Percentiles rank a stretch among this genome's conserved stretches.
Evolutionary conservation across 1,140 invertebrate genomes (phyloP).

Genomic region (Cyclina sinensis): DNA sequence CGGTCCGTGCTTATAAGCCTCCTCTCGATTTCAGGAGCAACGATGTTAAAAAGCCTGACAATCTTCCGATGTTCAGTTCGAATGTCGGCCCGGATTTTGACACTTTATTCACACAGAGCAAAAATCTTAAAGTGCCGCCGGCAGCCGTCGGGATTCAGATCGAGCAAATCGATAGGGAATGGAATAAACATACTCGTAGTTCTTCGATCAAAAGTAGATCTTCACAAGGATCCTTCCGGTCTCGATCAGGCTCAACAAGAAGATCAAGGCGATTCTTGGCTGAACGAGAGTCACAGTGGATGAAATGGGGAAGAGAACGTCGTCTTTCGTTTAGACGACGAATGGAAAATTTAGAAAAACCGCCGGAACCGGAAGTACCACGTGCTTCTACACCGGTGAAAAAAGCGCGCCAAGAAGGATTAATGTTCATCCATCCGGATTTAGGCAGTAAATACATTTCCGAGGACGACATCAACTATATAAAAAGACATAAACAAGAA

Average conservation of each 20-base stretch:
- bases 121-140: constrained; percentile 41
- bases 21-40: constrained; percentile 32
- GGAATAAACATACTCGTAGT: constrained; percentile 71
- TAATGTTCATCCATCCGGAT: constrained; percentile 84
- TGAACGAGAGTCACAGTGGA: constrained; percentile 80
- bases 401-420: constrained; percentile 84
- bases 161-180: constrained; percentile 76
- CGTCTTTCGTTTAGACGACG: constrained; percentile 80
- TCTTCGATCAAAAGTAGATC: constrained; percentile 76
- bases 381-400: constrained; percentile 84
- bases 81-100: constrained; percentile 71
- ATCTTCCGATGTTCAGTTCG: constrained; percentile 42
- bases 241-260: constrained; percentile 71
- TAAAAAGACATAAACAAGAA: constrained; percentile 80
- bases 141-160: constrained; percentile 70
- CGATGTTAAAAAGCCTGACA: constrained; percentile 55
- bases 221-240: constrained; percentile 75
- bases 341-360: constrained; percentile 81
- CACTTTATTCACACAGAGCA: constrained; percentile 71
- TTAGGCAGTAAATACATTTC: constrained; percentile 81
- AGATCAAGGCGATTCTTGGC: constrained; percentile 75
- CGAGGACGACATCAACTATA: constrained; percentile 82
- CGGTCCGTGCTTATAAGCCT: neutral
- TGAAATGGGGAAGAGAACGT: constrained; percentile 83
- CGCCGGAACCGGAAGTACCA: constrained; percentile 71